Evolutionary conservation across 2,888 invertebrate species (phyloP).

Genomic region (Leptarthrus brevirostris): DNA sequence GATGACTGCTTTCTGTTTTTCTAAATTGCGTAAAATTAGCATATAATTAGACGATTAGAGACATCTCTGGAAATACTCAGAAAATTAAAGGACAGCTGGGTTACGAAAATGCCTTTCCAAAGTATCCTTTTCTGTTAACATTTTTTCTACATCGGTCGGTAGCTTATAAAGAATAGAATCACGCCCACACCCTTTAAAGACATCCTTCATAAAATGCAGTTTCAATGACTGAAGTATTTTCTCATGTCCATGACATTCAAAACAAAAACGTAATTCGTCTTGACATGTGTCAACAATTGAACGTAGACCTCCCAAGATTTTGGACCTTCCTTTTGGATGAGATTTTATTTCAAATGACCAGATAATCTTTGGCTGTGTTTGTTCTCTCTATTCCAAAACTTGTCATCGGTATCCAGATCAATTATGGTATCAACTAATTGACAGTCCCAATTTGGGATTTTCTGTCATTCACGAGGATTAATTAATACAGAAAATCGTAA

Average conservation of each 20-base stretch:
- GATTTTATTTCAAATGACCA: slow-evolving; percentile 17
- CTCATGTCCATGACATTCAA: slow-evolving; percentile 22
- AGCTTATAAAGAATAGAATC: too few species aligned
- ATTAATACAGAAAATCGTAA: background rate
- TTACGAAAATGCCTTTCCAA: too few species aligned
- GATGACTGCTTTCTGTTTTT: too few species aligned
- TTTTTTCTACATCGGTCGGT: too few species aligned
- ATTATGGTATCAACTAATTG: slow-evolving; percentile 10
- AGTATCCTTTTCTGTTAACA: too few species aligned
- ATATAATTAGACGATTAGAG: too few species aligned
- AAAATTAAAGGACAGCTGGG: too few species aligned
- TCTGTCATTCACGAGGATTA: background rate
- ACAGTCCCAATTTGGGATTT: background rate
- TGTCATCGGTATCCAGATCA: slow-evolving; percentile 19
- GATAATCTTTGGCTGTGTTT: slow-evolving; percentile 6
- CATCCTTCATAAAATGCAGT: background rate
- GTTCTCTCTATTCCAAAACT: background rate
- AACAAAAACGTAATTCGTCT: slow-evolving; percentile 28
- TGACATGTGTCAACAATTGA: slow-evolving; percentile 49
- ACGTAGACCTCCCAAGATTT: slow-evolving; percentile 35
- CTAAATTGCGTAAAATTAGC: too few species aligned
- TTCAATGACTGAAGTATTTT: background rate
- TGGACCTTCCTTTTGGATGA: background rate
- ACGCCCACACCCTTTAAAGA: slow-evolving; percentile 13
- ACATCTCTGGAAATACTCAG: too few species aligned